These are phyloP conservation scores for Eucidaris tribuloides DNA, from an alignment of 35 echinoderm and acorn worm genomes.

Conservation along the genomic window DNA sequence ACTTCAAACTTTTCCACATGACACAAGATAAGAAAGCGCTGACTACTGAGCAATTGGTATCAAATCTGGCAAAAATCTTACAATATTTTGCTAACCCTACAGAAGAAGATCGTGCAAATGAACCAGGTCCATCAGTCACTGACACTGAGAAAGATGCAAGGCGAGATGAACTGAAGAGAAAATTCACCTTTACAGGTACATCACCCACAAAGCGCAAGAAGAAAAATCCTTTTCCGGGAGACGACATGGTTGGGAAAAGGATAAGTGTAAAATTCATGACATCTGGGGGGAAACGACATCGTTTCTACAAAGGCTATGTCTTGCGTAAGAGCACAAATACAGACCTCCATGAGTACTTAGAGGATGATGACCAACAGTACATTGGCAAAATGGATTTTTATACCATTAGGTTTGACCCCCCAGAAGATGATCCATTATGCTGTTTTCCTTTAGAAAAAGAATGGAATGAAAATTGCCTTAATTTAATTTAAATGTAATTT, in stretches of 20 bases:
- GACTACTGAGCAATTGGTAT: background rate
- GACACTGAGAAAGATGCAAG: background rate
- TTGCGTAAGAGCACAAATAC: constrained; percentile 38
- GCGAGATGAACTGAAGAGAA: background rate
- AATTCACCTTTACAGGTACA: background rate
- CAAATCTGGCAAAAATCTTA: constrained; percentile 7
- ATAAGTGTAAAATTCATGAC: constrained; percentile 7
- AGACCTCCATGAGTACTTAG: constrained; percentile 38
- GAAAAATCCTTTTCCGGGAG: constrained; percentile 14
- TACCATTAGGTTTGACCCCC: constrained; percentile 38
- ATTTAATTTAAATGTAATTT: background rate
- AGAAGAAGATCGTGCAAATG: background rate
- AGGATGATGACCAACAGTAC: constrained; percentile 42
- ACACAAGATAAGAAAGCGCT: constrained; percentile 1
- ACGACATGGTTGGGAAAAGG: background rate
- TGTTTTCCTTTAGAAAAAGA: constrained; percentile 25
- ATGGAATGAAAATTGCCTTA: background rate
- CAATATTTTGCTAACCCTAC: background rate
- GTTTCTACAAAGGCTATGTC: constrained; percentile 43
- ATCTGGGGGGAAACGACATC: background rate
- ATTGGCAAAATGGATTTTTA: constrained; percentile 57
- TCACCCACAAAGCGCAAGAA: constrained; percentile 19
- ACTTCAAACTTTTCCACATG: constrained; percentile 12
- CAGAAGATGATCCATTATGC: constrained; percentile 10
- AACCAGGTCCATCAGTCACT: background rate